phyloP scores from a whole-genome alignment of 2,888 invertebrate genomes.

The Machimus rusticus region DNA sequence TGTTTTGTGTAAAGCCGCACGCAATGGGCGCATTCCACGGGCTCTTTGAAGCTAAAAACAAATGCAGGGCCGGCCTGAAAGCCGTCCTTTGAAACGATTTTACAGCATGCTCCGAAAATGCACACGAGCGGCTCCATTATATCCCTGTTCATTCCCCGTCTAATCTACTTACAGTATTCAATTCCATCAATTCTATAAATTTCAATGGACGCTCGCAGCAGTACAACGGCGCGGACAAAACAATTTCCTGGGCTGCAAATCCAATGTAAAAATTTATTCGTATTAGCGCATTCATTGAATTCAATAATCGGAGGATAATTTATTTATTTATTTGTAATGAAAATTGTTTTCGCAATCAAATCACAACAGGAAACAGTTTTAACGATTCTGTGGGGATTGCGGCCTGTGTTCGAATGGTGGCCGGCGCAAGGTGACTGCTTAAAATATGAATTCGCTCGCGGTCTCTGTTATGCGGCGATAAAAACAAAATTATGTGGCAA shows the following conservation, averaged over 20 bases:
- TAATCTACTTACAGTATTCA: slow-evolving; percentile 21
- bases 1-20: neutral
- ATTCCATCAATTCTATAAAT: slow-evolving; percentile 20
- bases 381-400: slow-evolving; percentile 23
- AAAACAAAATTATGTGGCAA: slow-evolving; percentile 30
- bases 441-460: neutral
- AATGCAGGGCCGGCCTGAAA: neutral
- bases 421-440: slow-evolving; percentile 11
- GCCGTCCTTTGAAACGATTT: neutral
- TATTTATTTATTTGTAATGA: slow-evolving; percentile 31
- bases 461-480: slow-evolving; percentile 13
- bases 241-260: slow-evolving; percentile 2
- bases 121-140: neutral
- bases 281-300: slow-evolving; percentile 24
- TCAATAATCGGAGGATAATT: slow-evolving; percentile 21
- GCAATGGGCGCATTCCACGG: neutral
- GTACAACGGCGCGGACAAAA: neutral
- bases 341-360: slow-evolving; percentile 33
- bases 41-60: neutral
- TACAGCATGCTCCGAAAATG: neutral
- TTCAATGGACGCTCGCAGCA: neutral
- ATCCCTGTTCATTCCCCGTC: neutral
- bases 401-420: neutral
- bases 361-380: slow-evolving; percentile 30
- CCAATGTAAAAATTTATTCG: slow-evolving; percentile 29